Percentiles rank a stretch among this genome's conserved stretches.
These are phyloP conservation scores for Cheilosia soror DNA, from an alignment of 2,888 invertebrate species.

Conservation along the genomic window DNA sequence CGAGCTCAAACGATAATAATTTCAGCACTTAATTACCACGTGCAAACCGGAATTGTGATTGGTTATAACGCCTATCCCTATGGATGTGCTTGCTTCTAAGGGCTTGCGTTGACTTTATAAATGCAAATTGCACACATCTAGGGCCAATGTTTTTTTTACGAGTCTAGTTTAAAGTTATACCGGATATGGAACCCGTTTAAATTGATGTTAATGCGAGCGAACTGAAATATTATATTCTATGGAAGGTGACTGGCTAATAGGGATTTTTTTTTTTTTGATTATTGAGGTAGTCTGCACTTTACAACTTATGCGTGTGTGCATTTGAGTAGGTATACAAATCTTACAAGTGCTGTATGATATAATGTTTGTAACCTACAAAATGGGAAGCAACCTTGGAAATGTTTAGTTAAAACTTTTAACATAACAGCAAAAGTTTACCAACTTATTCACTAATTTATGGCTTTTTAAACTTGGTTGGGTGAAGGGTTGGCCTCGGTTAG, in stretches of 20 bases:
- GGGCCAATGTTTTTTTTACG: constrained; percentile 15
- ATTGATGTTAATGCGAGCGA: constrained; percentile 11
- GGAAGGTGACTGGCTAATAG: not conserved
- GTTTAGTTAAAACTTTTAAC: too few relatives aligned
- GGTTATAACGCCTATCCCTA: constrained; percentile 55
- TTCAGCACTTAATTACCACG: constrained; percentile 69
- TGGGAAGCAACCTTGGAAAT: too few relatives aligned
- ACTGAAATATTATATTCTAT: not conserved
- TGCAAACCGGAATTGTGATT: constrained; percentile 64
- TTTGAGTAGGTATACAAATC: too few relatives aligned
- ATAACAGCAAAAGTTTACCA: too few relatives aligned
- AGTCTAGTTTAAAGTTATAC: constrained; percentile 44
- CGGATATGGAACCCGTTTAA: constrained; percentile 54
- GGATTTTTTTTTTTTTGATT: too few relatives aligned
- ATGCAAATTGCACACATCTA: constrained; percentile 61
- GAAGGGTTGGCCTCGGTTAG: too few relatives aligned
- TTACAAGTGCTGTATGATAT: too few relatives aligned
- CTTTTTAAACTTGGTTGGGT: too few relatives aligned
- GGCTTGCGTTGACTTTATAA: constrained; percentile 50
- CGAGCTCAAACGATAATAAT: constrained; percentile 57
- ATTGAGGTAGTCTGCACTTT: too few relatives aligned
- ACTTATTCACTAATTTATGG: too few relatives aligned
- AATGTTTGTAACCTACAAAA: too few relatives aligned
- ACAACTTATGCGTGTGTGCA: too few relatives aligned
- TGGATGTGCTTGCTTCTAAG: constrained; percentile 31